Evolutionary conservation across 1,140 invertebrate species (phyloP).

Genomic region (Myzus persicae): DNA sequence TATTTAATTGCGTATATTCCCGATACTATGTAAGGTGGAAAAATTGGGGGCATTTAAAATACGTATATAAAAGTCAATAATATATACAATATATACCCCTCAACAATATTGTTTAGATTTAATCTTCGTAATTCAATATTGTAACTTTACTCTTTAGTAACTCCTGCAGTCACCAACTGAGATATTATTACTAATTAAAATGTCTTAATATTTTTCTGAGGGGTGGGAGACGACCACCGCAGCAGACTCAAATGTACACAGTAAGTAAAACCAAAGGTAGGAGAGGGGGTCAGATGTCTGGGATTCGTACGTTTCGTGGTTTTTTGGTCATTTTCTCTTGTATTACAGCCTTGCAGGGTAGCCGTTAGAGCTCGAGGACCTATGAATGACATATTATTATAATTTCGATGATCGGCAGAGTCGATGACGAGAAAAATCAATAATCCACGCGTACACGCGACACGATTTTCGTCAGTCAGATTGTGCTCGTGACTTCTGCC

Average conservation of each 20-base stretch:
- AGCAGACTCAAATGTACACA: background rate
- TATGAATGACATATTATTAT: background rate
- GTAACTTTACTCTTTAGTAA: background rate
- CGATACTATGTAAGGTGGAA: too few species aligned
- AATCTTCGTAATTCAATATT: background rate
- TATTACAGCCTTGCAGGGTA: background rate
- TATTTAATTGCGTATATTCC: background rate
- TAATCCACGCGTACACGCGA: background rate
- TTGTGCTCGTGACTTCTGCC: slow-evolving; percentile 5
- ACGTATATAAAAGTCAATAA: background rate
- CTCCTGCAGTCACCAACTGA: background rate
- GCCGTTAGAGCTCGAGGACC: background rate
- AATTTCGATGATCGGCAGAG: background rate
- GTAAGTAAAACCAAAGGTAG: background rate
- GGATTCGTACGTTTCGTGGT: background rate
- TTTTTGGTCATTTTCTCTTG: background rate
- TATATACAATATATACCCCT: background rate
- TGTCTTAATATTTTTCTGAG: background rate
- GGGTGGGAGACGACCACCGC: too few species aligned
- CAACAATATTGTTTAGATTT: background rate
- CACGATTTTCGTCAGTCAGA: background rate
- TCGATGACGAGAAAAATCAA: background rate
- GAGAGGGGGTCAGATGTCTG: background rate
- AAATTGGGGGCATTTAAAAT: too few species aligned
- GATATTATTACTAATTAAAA: background rate